phyloP scores from a whole-genome alignment of 2,797 vertebrate genomes.

The Microctenopoma lineatum region DNA sequence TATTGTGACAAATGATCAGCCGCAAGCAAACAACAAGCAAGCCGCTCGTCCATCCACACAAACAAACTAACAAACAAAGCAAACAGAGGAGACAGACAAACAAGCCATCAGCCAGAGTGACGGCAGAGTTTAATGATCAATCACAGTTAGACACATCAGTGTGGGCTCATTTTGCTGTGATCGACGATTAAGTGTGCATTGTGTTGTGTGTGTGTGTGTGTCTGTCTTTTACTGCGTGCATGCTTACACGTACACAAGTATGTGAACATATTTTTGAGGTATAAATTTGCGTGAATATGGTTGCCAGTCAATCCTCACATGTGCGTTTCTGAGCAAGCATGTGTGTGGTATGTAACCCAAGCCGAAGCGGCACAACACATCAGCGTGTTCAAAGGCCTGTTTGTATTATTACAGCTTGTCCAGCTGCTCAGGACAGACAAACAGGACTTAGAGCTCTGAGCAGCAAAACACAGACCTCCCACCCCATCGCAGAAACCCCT shows the following conservation, averaged over 20 bases:
- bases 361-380: slow-evolving; percentile 80
- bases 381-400: slow-evolving; percentile 85
- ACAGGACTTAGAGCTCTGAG: slow-evolving; percentile 82
- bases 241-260: slow-evolving; percentile 12
- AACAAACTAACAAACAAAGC: slow-evolving; percentile 70
- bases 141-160: slow-evolving; percentile 53
- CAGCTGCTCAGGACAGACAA: slow-evolving; percentile 87
- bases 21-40: slow-evolving; percentile 77
- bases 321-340: slow-evolving; percentile 44
- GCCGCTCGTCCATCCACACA: slow-evolving; percentile 64
- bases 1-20: slow-evolving; percentile 79
- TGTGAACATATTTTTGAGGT: slow-evolving; percentile 30
- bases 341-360: slow-evolving; percentile 81
- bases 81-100: slow-evolving; percentile 66
- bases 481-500: slow-evolving; percentile 72
- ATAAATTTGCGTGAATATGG: slow-evolving; percentile 11
- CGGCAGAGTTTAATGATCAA: slow-evolving; percentile 68
- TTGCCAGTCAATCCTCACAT: slow-evolving; percentile 19
- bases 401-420: slow-evolving; percentile 89
- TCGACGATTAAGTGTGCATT: slow-evolving; percentile 17
- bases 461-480: slow-evolving; percentile 81
- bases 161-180: slow-evolving; percentile 36
- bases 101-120: slow-evolving; percentile 58
- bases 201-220: background rate
- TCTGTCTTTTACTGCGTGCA: slow-evolving; percentile 1